Conservation (phyloP, 1,140 invertebrate genomes). For the Spodoptera frugiperda region DNA sequence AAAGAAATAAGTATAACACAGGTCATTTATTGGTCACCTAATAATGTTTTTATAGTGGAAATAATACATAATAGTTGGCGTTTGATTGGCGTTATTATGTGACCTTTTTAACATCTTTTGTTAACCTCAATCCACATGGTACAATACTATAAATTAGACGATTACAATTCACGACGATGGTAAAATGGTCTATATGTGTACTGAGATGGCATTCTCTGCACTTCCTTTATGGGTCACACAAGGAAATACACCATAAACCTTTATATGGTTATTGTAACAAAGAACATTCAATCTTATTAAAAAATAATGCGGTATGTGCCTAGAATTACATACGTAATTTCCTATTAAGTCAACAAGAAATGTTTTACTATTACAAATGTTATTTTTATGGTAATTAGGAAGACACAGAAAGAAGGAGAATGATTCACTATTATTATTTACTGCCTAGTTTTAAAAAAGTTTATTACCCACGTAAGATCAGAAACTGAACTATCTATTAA, state of each 20-base stretch:
- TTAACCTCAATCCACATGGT: neutral
- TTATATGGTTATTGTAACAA: conserved; percentile 1
- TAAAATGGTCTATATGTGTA: conserved; percentile 3
- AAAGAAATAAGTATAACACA: too few species aligned
- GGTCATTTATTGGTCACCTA: too few species aligned
- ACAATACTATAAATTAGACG: conserved; percentile 16
- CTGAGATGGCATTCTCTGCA: conserved; percentile 4
- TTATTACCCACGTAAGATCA: too few species aligned
- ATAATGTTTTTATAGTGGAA: too few species aligned
- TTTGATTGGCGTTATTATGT: too few species aligned
- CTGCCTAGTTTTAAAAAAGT: neutral
- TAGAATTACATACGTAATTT: neutral
- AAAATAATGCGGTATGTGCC: neutral
- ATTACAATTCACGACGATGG: conserved; percentile 25
- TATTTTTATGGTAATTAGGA: neutral
- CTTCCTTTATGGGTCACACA: neutral
- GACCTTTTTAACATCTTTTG: neutral
- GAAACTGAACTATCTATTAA: too few species aligned
- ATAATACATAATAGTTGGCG: too few species aligned
- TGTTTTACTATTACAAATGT: neutral
- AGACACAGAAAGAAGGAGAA: neutral
- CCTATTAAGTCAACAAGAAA: neutral
- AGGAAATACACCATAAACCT: conserved; percentile 16
- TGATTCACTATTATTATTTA: too few species aligned
- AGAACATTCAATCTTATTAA: conserved; percentile 11